phyloP scores from a whole-genome alignment of 2,888 invertebrate genomes.

The Idaea straminata region DNA sequence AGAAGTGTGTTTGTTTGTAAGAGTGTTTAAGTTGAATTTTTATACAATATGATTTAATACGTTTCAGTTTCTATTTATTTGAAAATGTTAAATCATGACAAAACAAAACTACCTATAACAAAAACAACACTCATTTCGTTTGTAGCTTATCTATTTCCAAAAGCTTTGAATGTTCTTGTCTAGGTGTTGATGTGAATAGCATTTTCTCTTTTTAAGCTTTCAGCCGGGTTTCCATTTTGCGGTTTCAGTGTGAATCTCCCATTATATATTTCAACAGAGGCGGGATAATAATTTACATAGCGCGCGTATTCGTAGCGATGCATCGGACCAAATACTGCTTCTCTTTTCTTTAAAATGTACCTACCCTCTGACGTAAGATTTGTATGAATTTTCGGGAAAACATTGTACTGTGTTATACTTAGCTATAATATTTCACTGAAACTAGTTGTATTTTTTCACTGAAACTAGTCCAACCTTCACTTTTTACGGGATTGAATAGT shows the following conservation, averaged over 20 bases:
- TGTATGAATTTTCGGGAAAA: neutral
- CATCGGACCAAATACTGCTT: slow-evolving; percentile 15
- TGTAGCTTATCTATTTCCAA: neutral
- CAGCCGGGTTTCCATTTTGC: slow-evolving; percentile 4
- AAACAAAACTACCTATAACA: too few relatives aligned
- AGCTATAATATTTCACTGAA: neutral
- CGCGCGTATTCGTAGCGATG: slow-evolving; percentile 20
- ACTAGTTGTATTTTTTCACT: too few relatives aligned
- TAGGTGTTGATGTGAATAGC: neutral
- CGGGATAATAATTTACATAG: slow-evolving; percentile 25
- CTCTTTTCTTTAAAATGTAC: slow-evolving; percentile 13
- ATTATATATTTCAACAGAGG: slow-evolving; percentile 21
- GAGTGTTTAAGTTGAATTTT: too few relatives aligned
- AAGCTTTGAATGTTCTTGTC: neutral
- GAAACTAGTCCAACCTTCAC: too few relatives aligned
- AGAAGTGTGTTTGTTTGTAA: too few relatives aligned
- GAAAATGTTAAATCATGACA: too few relatives aligned
- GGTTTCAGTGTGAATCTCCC: slow-evolving; percentile 12
- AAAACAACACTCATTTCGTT: neutral
- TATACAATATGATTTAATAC: too few relatives aligned
- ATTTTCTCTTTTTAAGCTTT: slow-evolving; percentile 5
- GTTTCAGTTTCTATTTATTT: too few relatives aligned
- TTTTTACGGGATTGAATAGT: too few relatives aligned
- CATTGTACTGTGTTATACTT: neutral
- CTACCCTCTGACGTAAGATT: neutral